These are phyloP conservation scores for Apodemus sylvaticus DNA, from an alignment of 2,113 vertebrate species.

Conservation along the genomic window DNA sequence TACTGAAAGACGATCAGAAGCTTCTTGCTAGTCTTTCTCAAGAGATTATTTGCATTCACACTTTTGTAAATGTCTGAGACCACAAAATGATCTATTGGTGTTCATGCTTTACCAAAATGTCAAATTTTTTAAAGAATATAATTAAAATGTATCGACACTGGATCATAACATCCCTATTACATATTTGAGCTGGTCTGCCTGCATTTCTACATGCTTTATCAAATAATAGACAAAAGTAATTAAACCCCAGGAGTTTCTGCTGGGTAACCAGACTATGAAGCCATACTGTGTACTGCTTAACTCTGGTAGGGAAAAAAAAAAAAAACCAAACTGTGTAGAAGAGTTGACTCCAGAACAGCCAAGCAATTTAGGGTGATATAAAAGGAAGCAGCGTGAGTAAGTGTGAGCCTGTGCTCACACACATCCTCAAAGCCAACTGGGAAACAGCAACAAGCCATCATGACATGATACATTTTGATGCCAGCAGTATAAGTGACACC, in stretches of 20 bases:
- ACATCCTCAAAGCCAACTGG: neutral
- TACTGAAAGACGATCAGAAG: neutral
- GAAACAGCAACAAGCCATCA: neutral
- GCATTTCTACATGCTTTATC: neutral
- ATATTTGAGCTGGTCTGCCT: neutral
- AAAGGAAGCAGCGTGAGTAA: neutral
- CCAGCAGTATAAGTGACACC: neutral
- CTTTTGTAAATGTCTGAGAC: neutral
- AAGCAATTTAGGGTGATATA: neutral
- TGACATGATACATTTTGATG: neutral
- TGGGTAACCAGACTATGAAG: neutral
- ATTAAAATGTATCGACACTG: neutral
- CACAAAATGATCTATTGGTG: neutral
- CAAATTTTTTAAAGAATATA: neutral
- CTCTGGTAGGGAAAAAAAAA: neutral
- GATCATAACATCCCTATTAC: neutral
- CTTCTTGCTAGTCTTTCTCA: neutral
- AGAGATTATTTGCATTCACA: neutral
- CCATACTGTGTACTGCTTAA: neutral
- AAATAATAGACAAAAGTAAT: neutral
- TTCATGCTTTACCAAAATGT: neutral
- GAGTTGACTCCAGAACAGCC: neutral
- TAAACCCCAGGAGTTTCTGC: neutral
- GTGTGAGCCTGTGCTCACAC: neutral
- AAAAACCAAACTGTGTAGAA: rapidly evolving